Evolutionary conservation across 2,888 invertebrate genomes (phyloP), one percentile per base, ranked within the genome.

Genomic region (Catonia carolina): DNA sequence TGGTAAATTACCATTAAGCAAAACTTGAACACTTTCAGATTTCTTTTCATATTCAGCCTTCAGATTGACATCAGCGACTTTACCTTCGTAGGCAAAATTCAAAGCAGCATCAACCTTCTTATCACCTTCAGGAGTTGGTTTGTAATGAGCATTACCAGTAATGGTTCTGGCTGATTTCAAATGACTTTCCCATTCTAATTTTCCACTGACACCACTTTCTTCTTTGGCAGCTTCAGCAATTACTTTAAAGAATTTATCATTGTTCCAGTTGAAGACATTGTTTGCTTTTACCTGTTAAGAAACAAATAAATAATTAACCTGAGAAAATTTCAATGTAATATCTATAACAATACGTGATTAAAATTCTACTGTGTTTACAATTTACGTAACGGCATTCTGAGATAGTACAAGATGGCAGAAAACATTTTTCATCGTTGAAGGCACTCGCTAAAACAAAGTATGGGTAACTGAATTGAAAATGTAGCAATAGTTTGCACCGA

Each of bases 251-350:
- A 67, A 15, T 53, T 61, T 70, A 42, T 81, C 78, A 2, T 75
- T 75, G 66, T 82, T 82, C 60, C 81, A 72, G 64, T 77, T 77
- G 1, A 78, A 56, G 0, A 71, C 71, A 42, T 76, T 69, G 10
- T 70, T 68, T 2, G 74, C 58, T 8, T 71, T 72, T 15, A 65
- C 18, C 66, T 66, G 59, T 17, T 50, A 55, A 7, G 48, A 31
- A 48, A 39, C 59, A 57, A 51, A 51, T 51, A 48, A 56, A 12
- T 31, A 45, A 41, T 53, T 3, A 20, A 23, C n/a, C 8, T 41
- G 18, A 2, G 20, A 2, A 12, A 48, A 27, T 48, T 17, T 48
- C 23, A n/a, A n/a, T n/a, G n/a, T n/a, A n/a, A n/a, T n/a, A 45
- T 8, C 6, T 3, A 18, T 2, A 45, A 45, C 6, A 45, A 8